phyloP scores from a whole-genome alignment of 2,888 invertebrate genomes.

The Caenorhabditis macrosperma region DNA sequence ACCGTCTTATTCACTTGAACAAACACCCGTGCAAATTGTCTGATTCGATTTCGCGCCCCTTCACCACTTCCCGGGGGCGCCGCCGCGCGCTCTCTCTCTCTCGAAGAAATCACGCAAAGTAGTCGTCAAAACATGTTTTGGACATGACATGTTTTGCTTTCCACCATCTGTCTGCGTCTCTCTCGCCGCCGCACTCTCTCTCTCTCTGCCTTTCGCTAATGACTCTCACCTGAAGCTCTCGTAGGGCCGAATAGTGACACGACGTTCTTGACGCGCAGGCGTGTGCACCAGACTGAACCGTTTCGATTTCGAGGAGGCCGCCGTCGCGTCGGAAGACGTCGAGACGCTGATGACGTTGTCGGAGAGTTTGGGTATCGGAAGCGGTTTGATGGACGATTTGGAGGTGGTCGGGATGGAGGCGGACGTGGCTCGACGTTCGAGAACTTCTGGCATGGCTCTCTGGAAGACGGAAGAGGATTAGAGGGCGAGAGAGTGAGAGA shows the following conservation, averaged over 20 bases:
- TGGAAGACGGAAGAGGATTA: background rate
- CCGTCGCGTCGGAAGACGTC: no score
- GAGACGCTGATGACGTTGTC: constrained; percentile 3
- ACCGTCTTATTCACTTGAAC: constrained; percentile 43
- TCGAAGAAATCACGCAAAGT: background rate
- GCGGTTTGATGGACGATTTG: constrained; percentile 39
- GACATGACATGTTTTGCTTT: constrained; percentile 6
- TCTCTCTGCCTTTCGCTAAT: background rate
- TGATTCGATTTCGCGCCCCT: constrained; percentile 43
- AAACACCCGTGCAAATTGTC: constrained; percentile 23
- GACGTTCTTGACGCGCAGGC: constrained; percentile 55
- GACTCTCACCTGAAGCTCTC: constrained; percentile 66
- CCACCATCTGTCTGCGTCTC: constrained; percentile 19
- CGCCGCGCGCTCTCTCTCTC: background rate
- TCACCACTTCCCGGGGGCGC: constrained; percentile 9
- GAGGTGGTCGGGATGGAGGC: constrained; percentile 31
- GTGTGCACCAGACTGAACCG: constrained; percentile 56
- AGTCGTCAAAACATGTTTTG: constrained; percentile 42
- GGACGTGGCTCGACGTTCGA: constrained; percentile 40
- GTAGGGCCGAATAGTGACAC: constrained; percentile 66
- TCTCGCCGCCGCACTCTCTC: background rate
- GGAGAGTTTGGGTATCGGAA: constrained; percentile 35
- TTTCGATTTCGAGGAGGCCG: constrained; percentile 32
- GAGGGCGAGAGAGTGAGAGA: constrained; percentile 8
- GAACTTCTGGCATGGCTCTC: background rate